phyloP scores from a whole-genome alignment of 2,797 vertebrate species.

The Trichosurus vulpecula region DNA sequence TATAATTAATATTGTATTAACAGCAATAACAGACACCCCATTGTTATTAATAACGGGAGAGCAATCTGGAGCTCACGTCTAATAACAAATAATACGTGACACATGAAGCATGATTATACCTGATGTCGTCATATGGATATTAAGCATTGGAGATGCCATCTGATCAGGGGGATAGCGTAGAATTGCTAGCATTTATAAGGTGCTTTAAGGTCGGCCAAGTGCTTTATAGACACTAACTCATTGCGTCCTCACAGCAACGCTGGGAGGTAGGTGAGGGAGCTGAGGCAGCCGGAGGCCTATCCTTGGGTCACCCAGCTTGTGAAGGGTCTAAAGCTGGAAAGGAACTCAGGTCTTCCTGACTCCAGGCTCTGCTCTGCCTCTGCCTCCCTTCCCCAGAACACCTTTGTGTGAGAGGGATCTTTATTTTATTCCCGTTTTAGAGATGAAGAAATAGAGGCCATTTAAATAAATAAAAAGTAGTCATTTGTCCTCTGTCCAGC shows the following conservation, averaged over 20 bases:
- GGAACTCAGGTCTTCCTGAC: not conserved
- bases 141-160: not conserved
- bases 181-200: not conserved
- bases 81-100: not conserved
- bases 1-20: not conserved
- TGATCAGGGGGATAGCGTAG: not conserved
- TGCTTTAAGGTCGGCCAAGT: too few species aligned
- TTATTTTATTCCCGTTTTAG: not conserved
- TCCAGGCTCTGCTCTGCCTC: too few species aligned
- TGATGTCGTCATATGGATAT: not conserved
- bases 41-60: not conserved
- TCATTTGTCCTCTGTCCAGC: not conserved
- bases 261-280: not conserved
- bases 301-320: not conserved
- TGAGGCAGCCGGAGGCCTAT: not conserved
- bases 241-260: not conserved
- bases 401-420: not conserved
- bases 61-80: not conserved
- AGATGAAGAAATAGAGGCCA: not conserved
- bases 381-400: not conserved
- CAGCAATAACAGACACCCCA: not conserved
- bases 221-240: not conserved
- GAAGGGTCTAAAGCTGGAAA: too few species aligned
- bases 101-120: not conserved
- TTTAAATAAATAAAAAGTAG: not conserved